Percentiles rank a stretch among this genome's conserved stretches.
These are phyloP conservation scores for Pteromalus puparum DNA, from an alignment of 1,140 invertebrate genomes.

Conservation along the genomic window DNA sequence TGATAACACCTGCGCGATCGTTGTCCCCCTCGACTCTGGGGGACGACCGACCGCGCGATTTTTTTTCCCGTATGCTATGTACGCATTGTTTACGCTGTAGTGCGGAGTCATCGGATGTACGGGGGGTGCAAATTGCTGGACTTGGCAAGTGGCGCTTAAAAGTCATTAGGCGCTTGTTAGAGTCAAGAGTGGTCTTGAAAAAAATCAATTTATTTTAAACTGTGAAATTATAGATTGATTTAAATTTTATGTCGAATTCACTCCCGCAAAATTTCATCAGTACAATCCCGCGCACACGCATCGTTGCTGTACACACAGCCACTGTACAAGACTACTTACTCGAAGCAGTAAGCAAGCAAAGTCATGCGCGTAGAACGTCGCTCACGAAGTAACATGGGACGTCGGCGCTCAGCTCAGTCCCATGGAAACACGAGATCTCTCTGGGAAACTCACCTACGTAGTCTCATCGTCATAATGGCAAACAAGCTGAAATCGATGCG, in stretches of 20 bases:
- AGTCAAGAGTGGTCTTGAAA: too few species aligned
- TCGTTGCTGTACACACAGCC: too few species aligned
- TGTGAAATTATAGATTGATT: too few species aligned
- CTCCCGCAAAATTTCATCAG: background rate
- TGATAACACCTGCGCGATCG: conserved; percentile 32
- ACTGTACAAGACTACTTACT: background rate
- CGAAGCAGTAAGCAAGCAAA: background rate
- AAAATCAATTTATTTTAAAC: too few species aligned
- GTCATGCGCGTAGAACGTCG: background rate
- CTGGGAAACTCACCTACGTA: background rate
- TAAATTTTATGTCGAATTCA: too few species aligned
- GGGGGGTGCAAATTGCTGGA: background rate
- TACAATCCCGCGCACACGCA: background rate
- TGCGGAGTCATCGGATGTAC: background rate
- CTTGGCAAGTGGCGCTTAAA: conserved; percentile 36
- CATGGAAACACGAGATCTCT: conserved; percentile 64
- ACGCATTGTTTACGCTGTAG: background rate
- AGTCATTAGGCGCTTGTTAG: background rate
- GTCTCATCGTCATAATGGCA: background rate
- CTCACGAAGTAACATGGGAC: conserved; percentile 55
- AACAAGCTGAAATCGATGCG: background rate
- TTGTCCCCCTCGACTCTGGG: background rate
- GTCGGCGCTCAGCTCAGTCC: conserved; percentile 54
- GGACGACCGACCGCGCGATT: background rate
- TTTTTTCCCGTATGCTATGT: background rate